Evolutionary conservation across 2,797 vertebrate genomes (phyloP), one percentile per base, ranked within the genome.

Genomic region (Poecilia gillii): DNA sequence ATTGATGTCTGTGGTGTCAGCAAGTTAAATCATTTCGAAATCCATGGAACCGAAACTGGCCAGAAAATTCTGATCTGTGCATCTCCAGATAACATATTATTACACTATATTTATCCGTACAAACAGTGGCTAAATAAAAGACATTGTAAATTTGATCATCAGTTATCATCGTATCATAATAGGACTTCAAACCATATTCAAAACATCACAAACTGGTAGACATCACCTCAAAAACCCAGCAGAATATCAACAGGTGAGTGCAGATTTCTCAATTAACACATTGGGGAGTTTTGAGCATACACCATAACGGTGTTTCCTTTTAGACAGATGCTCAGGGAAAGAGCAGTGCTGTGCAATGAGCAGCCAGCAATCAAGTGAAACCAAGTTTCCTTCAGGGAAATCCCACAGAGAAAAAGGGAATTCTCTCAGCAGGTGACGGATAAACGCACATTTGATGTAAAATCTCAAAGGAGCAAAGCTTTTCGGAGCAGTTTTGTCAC

Each of bases 291-390:
- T 79, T 81, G 87, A 77, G 83, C 85, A 83, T 0, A 6, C 64
- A 74, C 84, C 73, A 41, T 85, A 88, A 90, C 84, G 45, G 43
- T 18, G 57, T 76, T 84, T 1, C 16, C 71, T 80, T 80, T 84
- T 70, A 82, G 86, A 91, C 91, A 89, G 91, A 91, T 88, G 92
- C 85, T 85, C 72, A 80, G 89, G 83, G 83, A 85, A 83, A 76
- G 53, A 33, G 74, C 73, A 83, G 72, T 87, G 80, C 68, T 80
- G 86, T 71, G 81, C 78, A 85, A 71, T 75, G 91, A 80, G 74
- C 55, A 79, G 73, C 59, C 7, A 51, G 49, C 83, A 86, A 59
- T 91, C 88, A 85, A 87, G 88, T 92, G 88, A 86, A 91, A 89
- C 45, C 33, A 25, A 72, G 79, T 78, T 81, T 36, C 87, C 83